These are phyloP conservation scores for Tachystola acroxantha DNA, from an alignment of 2,888 invertebrate genomes.

Conservation along the genomic window DNA sequence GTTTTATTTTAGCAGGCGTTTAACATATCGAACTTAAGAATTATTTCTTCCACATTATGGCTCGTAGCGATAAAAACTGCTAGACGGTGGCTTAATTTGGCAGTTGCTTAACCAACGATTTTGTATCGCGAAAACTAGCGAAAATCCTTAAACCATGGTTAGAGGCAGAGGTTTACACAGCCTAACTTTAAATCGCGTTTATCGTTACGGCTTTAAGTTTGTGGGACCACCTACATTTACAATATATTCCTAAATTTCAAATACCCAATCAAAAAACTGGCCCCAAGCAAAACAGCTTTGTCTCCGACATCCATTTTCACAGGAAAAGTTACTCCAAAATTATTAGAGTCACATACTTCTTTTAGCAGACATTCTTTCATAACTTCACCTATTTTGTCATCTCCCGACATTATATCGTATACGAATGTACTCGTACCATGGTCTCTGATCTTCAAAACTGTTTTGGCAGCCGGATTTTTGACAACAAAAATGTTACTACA, in stretches of 20 bases:
- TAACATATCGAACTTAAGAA: too few species aligned
- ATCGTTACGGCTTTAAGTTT: too few species aligned
- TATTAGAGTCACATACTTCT: conserved; percentile 16
- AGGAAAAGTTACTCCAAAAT: conserved; percentile 38
- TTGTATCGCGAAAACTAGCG: too few species aligned
- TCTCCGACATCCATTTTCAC: conserved; percentile 27
- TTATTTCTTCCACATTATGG: too few species aligned
- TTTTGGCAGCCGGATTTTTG: conserved; percentile 24
- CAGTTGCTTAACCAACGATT: too few species aligned
- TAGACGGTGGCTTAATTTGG: too few species aligned
- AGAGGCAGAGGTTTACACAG: too few species aligned
- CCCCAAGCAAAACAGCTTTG: conserved; percentile 44
- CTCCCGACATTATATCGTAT: conserved; percentile 24
- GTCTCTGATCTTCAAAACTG: conserved; percentile 29
- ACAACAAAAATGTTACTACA: conserved; percentile 28
- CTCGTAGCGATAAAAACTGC: too few species aligned
- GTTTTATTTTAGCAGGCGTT: too few species aligned
- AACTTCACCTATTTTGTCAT: conserved; percentile 32
- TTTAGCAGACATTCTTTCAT: conserved; percentile 20
- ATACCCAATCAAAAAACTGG: conserved; percentile 41
- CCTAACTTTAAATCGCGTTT: too few species aligned
- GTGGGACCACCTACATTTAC: too few species aligned
- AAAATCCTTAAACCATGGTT: too few species aligned
- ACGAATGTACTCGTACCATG: conserved; percentile 16
- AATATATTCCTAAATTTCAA: conserved; percentile 20